These are phyloP conservation scores for Melieria crassipennis DNA, from an alignment of 2,888 invertebrate genomes.

Conservation along the genomic window DNA sequence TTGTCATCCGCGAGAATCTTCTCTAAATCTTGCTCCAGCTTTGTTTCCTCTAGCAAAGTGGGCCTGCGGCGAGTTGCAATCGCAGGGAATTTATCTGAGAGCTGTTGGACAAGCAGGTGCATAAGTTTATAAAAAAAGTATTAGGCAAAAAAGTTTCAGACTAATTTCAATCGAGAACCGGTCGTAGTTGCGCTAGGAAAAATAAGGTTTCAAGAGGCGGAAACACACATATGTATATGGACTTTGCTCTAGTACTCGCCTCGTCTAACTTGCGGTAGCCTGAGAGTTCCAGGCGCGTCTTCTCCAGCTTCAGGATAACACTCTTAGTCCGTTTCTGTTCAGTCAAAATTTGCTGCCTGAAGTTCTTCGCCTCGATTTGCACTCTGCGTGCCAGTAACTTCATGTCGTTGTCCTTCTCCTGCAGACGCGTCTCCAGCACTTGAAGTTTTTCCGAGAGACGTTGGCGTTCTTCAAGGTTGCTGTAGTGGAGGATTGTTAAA, in stretches of 20 bases:
- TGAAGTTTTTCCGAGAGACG: conserved; percentile 74
- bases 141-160: neutral
- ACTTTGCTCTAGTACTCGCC: conserved; percentile 47
- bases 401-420: conserved; percentile 73
- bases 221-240: neutral
- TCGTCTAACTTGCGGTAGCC: conserved; percentile 61
- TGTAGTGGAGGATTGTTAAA: conserved; percentile 46
- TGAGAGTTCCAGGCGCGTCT: conserved; percentile 57
- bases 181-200: too few species aligned
- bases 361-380: conserved; percentile 78
- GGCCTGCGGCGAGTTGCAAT: conserved; percentile 38
- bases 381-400: conserved; percentile 75
- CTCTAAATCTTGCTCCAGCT: conserved; percentile 30
- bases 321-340: conserved; percentile 79
- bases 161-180: neutral
- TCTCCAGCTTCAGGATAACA: conserved; percentile 74
- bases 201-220: too few species aligned
- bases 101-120: conserved; percentile 32
- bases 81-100: conserved; percentile 46
- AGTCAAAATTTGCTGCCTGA: conserved; percentile 74
- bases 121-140: neutral
- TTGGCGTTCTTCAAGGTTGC: conserved; percentile 78
- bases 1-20: conserved; percentile 17
- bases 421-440: conserved; percentile 68
- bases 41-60: conserved; percentile 18